Percentiles rank a stretch among this genome's conserved stretches.
These are phyloP conservation scores for Tetramorium parvispinum DNA, from an alignment of 1,140 invertebrate genomes.

Conservation along the genomic window DNA sequence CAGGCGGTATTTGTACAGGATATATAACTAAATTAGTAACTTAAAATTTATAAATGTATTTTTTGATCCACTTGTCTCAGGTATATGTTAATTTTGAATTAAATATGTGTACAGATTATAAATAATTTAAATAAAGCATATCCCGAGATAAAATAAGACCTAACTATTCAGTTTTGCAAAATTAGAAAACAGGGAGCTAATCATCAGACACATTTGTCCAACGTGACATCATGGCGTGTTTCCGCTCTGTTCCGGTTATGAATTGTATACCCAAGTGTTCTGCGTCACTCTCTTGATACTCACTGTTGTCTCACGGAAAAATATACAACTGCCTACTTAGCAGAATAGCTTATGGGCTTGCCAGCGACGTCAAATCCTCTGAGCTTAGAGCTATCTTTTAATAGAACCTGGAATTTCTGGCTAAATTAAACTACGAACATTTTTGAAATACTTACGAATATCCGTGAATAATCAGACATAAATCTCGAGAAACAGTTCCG, in stretches of 20 bases:
- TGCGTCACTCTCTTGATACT: slow-evolving; percentile 42
- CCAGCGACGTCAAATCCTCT: slow-evolving; percentile 1
- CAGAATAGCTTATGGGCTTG: slow-evolving; percentile 35
- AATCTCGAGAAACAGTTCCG: not conserved
- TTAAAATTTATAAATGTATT: slow-evolving; percentile 5
- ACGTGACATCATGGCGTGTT: slow-evolving; percentile 7
- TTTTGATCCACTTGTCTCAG: slow-evolving; percentile 5
- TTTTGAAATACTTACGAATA: slow-evolving; percentile 1
- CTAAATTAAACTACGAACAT: slow-evolving; percentile 14
- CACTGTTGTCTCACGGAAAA: slow-evolving; percentile 51
- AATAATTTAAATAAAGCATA: not conserved
- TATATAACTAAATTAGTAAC: not conserved
- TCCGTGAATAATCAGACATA: slow-evolving; percentile 7
- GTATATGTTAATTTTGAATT: slow-evolving; percentile 18
- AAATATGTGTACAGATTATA: slow-evolving; percentile 10
- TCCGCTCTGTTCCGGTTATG: slow-evolving; percentile 21
- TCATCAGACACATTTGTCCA: not conserved
- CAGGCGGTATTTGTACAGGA: not conserved
- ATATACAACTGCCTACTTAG: slow-evolving; percentile 59
- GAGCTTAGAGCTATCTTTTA: slow-evolving; percentile 40
- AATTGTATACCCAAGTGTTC: slow-evolving; percentile 53
- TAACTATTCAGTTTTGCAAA: slow-evolving; percentile 4
- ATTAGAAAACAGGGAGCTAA: slow-evolving; percentile 30
- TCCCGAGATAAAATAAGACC: not conserved
- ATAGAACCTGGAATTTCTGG: slow-evolving; percentile 31